phyloP scores from a whole-genome alignment of 2,797 vertebrate species.

The Pelobates cultripes region DNA sequence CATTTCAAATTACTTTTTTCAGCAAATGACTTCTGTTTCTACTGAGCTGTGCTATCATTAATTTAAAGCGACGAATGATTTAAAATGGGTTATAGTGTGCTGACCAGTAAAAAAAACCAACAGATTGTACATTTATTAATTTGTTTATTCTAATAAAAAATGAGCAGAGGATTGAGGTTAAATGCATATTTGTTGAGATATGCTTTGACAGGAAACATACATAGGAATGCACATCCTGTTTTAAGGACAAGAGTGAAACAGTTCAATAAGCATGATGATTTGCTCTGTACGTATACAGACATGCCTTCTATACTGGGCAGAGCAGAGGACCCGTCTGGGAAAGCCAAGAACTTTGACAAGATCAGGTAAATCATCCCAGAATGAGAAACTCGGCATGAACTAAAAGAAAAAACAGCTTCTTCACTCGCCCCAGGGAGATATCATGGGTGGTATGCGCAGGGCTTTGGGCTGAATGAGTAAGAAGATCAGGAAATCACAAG shows the following conservation, averaged over 20 bases:
- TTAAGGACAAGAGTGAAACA: slow-evolving; percentile 31
- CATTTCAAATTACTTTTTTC: neutral
- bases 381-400: slow-evolving; percentile 30
- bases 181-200: slow-evolving; percentile 45
- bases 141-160: slow-evolving; percentile 8
- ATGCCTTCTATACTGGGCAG: slow-evolving; percentile 11
- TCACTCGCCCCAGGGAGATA: slow-evolving; percentile 18
- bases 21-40: neutral
- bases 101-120: slow-evolving; percentile 6
- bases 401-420: slow-evolving; percentile 17
- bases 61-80: slow-evolving; percentile 7
- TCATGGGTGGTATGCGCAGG: slow-evolving; percentile 47
- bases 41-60: neutral
- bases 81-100: slow-evolving; percentile 3
- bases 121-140: slow-evolving; percentile 19
- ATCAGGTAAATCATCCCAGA: slow-evolving; percentile 36
- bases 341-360: slow-evolving; percentile 26
- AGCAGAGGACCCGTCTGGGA: slow-evolving; percentile 16
- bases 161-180: slow-evolving; percentile 27
- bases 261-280: slow-evolving; percentile 17
- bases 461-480: slow-evolving; percentile 34
- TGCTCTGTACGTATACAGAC: slow-evolving; percentile 33
- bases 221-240: slow-evolving; percentile 53
- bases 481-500: slow-evolving; percentile 17
- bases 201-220: slow-evolving; percentile 34